Percentiles rank a stretch among this genome's conserved stretches.
These are phyloP conservation scores for Acanthococcus lagerstroemiae DNA, from an alignment of 2,888 invertebrate genomes.

Conservation along the genomic window DNA sequence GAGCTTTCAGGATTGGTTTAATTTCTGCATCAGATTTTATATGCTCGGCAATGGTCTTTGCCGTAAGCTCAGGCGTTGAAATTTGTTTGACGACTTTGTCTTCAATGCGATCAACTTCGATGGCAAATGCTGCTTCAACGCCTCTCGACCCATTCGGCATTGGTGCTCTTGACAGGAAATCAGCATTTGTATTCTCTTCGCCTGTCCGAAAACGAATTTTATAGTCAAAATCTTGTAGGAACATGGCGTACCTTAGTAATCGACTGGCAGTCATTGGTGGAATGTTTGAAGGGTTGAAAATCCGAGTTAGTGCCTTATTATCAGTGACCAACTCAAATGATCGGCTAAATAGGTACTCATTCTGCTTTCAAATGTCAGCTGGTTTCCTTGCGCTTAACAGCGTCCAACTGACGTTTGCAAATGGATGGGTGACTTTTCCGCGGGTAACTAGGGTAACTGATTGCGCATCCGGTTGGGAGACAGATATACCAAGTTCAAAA, in stretches of 20 bases:
- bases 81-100: neutral
- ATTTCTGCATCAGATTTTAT: neutral
- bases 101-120: too few relatives aligned
- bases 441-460: too few relatives aligned
- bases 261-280: neutral
- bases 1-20: neutral
- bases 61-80: neutral
- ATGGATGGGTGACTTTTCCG: too few relatives aligned
- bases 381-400: too few relatives aligned
- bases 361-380: too few relatives aligned
- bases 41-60: neutral
- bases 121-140: too few relatives aligned
- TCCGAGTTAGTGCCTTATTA: neutral
- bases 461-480: too few relatives aligned
- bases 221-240: neutral
- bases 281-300: neutral
- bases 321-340: neutral
- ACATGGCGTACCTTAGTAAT: neutral
- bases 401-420: too few relatives aligned
- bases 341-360: neutral
- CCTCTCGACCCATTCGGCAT: too few relatives aligned
- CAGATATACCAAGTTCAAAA: too few relatives aligned
- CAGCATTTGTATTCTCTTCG: neutral
- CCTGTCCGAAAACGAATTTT: neutral
- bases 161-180: neutral